Evolutionary conservation across 2,113 vertebrate species (phyloP), one percentile per base, ranked within the genome.

Genomic region (Eptesicus fuscus): DNA sequence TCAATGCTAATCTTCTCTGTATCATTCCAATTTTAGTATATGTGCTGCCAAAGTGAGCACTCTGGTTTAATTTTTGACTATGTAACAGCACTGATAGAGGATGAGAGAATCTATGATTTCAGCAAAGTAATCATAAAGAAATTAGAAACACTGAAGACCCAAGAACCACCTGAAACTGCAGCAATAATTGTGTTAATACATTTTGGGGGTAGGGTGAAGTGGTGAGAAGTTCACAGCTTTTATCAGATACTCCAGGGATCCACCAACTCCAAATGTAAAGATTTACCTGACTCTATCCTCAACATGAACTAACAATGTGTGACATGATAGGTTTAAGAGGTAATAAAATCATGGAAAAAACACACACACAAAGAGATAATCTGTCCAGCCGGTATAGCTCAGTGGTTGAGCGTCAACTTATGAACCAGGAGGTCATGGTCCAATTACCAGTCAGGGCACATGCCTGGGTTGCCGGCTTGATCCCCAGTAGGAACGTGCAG

Each of bases 61-160:
- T 59, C 56, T 59, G 56, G 56, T 59, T 59, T 59, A 59, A 59
- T 59, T 59, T 95, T 56, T 86, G 32, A 92, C 37, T n/a, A 61
- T 53, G 20, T 85, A 56, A 93, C 23, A 95, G 90, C 47, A 91
- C 59, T 59, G 53, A 4, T 25, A 89, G 20, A 93, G 51, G 73
- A 93, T 80, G 35, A 90, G 42, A 83, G 40, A 90, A 56, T 28
- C 44, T 87, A 14, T 83, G 82, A 93, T 56, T 90, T 83, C 37
- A 61, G 49, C 79, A 93, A 93, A 95, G 70, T 84, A 87, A 95
- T 78, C 82, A 85, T 88, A 85, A 79, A 95, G 67, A 79, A 91
- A 93, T 17, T 22, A 69, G 63, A 87, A 96, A 56, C 32, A 78
- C 37, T 28, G 69, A 67, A 82, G 80, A 79, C 71, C n/a, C 77